Conservation (phyloP, 2,888 invertebrate species). For the Epinotia ramella region DNA sequence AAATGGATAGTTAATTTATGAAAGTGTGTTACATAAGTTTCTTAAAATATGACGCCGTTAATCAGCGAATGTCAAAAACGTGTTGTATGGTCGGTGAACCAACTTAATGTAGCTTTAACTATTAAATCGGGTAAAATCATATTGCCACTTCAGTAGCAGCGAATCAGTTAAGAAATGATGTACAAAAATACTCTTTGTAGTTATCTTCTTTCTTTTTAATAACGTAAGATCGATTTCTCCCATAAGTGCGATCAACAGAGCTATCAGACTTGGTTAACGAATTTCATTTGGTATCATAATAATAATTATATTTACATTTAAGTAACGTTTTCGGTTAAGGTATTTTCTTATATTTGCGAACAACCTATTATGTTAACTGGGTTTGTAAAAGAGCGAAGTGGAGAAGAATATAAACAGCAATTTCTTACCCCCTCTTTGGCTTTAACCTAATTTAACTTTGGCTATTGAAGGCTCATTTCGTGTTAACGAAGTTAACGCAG, state of each 20-base stretch:
- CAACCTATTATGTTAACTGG: slow-evolving; percentile 51
- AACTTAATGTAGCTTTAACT: background rate
- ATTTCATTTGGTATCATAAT: slow-evolving; percentile 18
- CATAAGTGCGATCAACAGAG: background rate
- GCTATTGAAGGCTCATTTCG: slow-evolving; percentile 76
- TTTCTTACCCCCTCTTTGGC: slow-evolving; percentile 71
- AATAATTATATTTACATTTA: slow-evolving; percentile 33
- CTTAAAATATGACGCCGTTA: too few relatives aligned
- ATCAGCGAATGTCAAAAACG: too few relatives aligned
- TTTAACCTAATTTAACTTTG: slow-evolving; percentile 80
- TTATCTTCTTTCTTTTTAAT: background rate
- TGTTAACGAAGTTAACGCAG: slow-evolving; percentile 73
- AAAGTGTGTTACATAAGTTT: too few relatives aligned
- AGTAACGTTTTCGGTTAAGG: slow-evolving; percentile 33
- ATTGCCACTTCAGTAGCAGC: too few relatives aligned
- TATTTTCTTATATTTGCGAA: slow-evolving; percentile 50
- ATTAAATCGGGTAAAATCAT: background rate
- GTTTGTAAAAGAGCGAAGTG: slow-evolving; percentile 51
- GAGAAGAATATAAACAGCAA: slow-evolving; percentile 53
- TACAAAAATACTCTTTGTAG: background rate
- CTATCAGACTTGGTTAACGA: background rate
- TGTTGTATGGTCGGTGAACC: too few relatives aligned
- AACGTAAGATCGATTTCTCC: too few relatives aligned
- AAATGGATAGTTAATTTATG: too few relatives aligned
- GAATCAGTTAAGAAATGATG: too few relatives aligned